phyloP scores from a whole-genome alignment of 1,140 invertebrate species.

The Lordiphosa stackelbergi region DNA sequence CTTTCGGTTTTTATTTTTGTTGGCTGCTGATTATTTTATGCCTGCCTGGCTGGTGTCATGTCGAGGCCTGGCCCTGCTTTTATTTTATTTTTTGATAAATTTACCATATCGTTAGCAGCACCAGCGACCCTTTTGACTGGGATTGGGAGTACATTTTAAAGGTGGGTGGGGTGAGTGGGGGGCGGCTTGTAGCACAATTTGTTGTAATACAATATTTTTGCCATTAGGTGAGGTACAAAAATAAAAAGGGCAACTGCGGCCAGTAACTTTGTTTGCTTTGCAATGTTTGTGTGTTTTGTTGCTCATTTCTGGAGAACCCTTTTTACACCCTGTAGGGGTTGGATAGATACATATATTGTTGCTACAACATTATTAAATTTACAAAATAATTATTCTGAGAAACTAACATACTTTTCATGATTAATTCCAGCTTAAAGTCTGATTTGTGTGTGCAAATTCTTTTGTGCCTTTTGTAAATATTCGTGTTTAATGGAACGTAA shows the following conservation, averaged over 20 bases:
- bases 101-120: constrained; percentile 71
- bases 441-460: background rate
- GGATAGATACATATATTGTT: background rate
- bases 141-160: constrained; percentile 40
- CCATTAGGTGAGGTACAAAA: constrained; percentile 48
- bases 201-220: constrained; percentile 74
- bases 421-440: background rate
- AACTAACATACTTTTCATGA: too few species aligned
- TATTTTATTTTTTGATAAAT: constrained; percentile 69
- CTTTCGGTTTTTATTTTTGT: constrained; percentile 20
- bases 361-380: too few species aligned
- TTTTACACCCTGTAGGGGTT: constrained; percentile 1
- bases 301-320: constrained; percentile 40
- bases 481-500: constrained; percentile 69
- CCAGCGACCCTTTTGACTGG: constrained; percentile 39
- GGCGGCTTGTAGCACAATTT: constrained; percentile 34
- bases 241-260: constrained; percentile 30
- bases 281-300: constrained; percentile 44
- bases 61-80: constrained; percentile 25
- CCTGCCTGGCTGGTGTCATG: constrained; percentile 56
- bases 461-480: constrained; percentile 44
- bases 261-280: constrained; percentile 54
- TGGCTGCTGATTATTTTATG: constrained; percentile 68
- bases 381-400: too few species aligned
- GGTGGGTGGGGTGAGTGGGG: constrained; percentile 1